Conservation (phyloP, 2,113 vertebrate genomes). For the Cariama cristata region DNA sequence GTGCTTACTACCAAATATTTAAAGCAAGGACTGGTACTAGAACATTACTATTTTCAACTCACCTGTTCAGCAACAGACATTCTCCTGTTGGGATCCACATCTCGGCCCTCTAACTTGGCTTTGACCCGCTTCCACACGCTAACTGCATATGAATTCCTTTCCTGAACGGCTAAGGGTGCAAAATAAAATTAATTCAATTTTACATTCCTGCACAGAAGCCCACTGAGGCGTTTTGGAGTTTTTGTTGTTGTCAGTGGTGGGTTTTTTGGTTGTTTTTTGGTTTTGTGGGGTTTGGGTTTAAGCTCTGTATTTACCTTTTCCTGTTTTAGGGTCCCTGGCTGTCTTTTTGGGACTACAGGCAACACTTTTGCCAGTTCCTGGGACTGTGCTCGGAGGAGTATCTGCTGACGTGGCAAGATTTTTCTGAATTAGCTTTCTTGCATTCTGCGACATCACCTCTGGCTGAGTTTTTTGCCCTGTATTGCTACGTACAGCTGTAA, state of each 20-base stretch:
- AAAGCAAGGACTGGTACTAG: not conserved
- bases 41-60: not conserved
- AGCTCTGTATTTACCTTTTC: constrained; percentile 85
- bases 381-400: constrained; percentile 89
- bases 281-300: not conserved
- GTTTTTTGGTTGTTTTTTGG: not conserved
- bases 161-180: constrained; percentile 88
- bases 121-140: constrained; percentile 99
- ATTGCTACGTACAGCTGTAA: constrained; percentile 90
- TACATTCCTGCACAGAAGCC: not conserved
- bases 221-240: not conserved
- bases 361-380: constrained; percentile 87
- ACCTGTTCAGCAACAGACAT: constrained; percentile 99
- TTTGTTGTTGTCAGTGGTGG: not conserved
- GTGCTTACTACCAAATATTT: not conserved
- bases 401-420: constrained; percentile 93
- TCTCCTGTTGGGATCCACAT: constrained; percentile 95
- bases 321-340: constrained; percentile 96
- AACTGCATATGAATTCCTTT: constrained; percentile 98
- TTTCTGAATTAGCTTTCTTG: constrained; percentile 90
- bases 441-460: constrained; percentile 97
- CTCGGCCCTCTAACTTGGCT: constrained; percentile 97
- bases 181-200: not conserved
- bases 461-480: constrained; percentile 93
- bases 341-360: constrained; percentile 97